Evolutionary conservation across 2,797 vertebrate genomes (phyloP).

Genomic region (Novumbra hubbsi): DNA sequence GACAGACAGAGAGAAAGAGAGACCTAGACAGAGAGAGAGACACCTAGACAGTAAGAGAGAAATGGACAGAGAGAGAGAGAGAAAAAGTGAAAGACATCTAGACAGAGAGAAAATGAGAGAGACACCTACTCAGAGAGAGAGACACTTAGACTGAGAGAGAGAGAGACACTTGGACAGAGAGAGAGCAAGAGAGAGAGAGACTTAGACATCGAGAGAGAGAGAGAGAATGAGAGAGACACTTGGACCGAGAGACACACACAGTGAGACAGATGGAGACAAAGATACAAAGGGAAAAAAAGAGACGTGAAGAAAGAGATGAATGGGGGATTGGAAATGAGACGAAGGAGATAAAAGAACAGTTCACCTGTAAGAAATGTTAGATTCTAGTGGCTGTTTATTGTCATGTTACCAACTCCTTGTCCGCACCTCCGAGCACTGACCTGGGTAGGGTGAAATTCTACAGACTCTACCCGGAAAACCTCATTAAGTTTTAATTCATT

Average conservation of each 20-base stretch:
- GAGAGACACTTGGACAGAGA: slow-evolving; percentile 3
- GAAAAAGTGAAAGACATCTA: slow-evolving; percentile 6
- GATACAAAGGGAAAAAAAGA: slow-evolving; percentile 32
- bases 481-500: slow-evolving; percentile 81
- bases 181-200: slow-evolving; percentile 12
- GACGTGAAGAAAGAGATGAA: background rate
- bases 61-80: slow-evolving; percentile 31
- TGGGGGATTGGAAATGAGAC: background rate
- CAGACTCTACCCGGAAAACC: slow-evolving; percentile 69
- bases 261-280: slow-evolving; percentile 3
- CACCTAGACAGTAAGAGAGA: slow-evolving; percentile 9
- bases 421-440: slow-evolving; percentile 25
- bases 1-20: background rate
- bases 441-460: slow-evolving; percentile 53
- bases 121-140: slow-evolving; percentile 38
- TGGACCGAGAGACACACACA: slow-evolving; percentile 13
- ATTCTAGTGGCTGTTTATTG: slow-evolving; percentile 54
- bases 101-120: slow-evolving; percentile 11
- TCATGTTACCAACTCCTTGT: slow-evolving; percentile 38
- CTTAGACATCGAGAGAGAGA: background rate
- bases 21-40: background rate
- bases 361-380: slow-evolving; percentile 44
- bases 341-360: slow-evolving; percentile 25
- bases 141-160: slow-evolving; percentile 16
- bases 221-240: background rate